Evolutionary conservation across 2,888 invertebrate species (phyloP), one percentile per base, ranked within the genome.

Genomic region (Sycophila texana): DNA sequence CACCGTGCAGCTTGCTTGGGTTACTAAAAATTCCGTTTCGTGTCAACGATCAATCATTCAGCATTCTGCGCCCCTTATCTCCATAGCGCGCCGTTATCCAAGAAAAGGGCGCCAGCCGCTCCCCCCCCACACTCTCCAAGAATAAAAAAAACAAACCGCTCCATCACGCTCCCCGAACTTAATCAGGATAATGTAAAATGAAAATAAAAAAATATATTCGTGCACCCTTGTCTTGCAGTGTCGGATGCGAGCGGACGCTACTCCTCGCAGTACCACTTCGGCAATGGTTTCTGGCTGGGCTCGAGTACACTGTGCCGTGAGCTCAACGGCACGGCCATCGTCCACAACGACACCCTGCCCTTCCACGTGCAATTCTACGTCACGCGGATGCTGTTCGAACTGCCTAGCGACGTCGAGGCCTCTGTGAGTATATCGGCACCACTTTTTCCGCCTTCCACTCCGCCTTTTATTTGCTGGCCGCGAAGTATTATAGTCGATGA

Each of bases 211-310:
- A 53, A 14, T n/a, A 39, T 10, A 10, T 1, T 10, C 39, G 10
- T 10, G 14, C 16, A 61, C 10, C 14, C 13, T 18, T 20, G 22
- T 49, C 12, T 70, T 65, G 30, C 92, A 96, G 96, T 95, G 90
- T 94, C 93, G 86, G 96, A 96, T 88, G 94, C 96, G 0, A 96
- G 96, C 10, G 96, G 96, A 60, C 94, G 94, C 83, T 96, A 96
- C 91, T 93, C 94, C 16, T 93, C 95, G 13, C 95, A 95, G 87
- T 93, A 95, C 84, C 92, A 96, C 85, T 96, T 95, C 86, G 96
- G 96, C 20, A 96, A 95, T 89, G 95, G 95, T 89, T 95, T 94
- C 90, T 96, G 96, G 96, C 90, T 96, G 86, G 96, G 96, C 4
- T 95, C 96, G 67, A 92, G 93, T 83, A 92, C 92, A 67, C 93